Evolutionary conservation across 2,888 invertebrate species (phyloP), one percentile per base, ranked within the genome.

Genomic region (Tenthredo amoena): DNA sequence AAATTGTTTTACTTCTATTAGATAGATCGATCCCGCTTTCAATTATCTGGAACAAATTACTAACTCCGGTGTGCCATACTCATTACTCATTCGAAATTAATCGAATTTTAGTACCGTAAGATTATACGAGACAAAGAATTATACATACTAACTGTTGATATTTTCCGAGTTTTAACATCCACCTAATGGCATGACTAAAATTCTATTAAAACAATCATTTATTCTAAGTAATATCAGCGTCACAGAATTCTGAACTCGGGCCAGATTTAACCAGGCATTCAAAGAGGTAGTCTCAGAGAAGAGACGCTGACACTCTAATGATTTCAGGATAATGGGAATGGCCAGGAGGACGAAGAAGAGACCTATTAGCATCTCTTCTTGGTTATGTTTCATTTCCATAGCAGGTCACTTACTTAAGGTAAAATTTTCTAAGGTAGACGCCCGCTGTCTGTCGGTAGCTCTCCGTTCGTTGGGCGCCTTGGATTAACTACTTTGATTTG

Each of bases 321-420:
- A 89, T 91, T 91, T 91, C 91, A 91, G 91, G 91, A 89, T 86
- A 88, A 88, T 89, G 88, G 88, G 89, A 88, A 88, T 88, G 88
- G 87, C 87, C 88, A 90, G 86, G 89, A 90, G 87, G 88, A 88
- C 87, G 88, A 86, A 87, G 89, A 90, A 89, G 88, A 90, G 86
- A 90, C 88, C 86, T 90, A 90, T 90, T 90, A 91, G 88, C 89
- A 88, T 88, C 72, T 85, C 89, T 87, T 87, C 86, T 88, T 87
- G 86, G 88, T 88, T 87, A 88, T 89, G 87, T 87, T 88, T 88
- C 88, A 88, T 89, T 89, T 89, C 87, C 87, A 88, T 88, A 88
- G 87, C 88, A 88, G 88, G 87, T 87, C 88, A 88, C 87, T 89
- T 86, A 68, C 82, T 83, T 87, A 89, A 89, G 89, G 89, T 89